These are phyloP conservation scores for Diarsia rubi DNA, from an alignment of 2,888 invertebrate genomes.

Conservation along the genomic window DNA sequence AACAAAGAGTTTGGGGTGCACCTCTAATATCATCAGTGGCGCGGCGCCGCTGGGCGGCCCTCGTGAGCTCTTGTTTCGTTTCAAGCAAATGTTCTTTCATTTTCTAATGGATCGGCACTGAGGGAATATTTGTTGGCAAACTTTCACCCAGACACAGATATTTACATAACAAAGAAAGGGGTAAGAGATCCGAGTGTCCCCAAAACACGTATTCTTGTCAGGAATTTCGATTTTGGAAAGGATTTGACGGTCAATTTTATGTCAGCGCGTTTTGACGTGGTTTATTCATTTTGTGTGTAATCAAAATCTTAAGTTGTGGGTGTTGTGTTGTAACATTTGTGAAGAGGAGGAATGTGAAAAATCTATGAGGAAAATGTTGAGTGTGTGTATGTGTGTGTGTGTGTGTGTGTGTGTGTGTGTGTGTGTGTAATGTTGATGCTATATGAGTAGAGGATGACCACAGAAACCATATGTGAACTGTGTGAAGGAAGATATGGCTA, in stretches of 20 bases:
- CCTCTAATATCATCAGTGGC: conserved; percentile 76
- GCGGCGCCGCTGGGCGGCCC: conserved; percentile 58
- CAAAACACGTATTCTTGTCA: conserved; percentile 84
- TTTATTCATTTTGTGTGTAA: conserved; percentile 72
- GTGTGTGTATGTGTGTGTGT: no score
- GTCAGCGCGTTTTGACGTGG: conserved; percentile 79
- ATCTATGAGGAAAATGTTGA: no score
- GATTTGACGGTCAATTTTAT: conserved; percentile 86
- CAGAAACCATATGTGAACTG: no score
- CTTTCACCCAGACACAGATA: conserved; percentile 83
- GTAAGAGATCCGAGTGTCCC: conserved; percentile 82
- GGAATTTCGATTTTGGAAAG: conserved; percentile 81
- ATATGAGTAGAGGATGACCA: no score
- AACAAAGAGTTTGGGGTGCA: conserved; percentile 79
- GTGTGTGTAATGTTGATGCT: no score
- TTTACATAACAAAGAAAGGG: conserved; percentile 88
- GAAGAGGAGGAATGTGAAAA: no score
- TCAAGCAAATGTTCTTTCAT: conserved; percentile 85
- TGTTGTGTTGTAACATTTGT: no score
- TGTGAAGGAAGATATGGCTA: no score
- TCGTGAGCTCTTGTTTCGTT: conserved; percentile 77
- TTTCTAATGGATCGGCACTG: conserved; percentile 86
- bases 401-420: no score
- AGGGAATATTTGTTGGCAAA: conserved; percentile 85
- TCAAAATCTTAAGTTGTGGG: conserved; percentile 70